A percentile compares a stretch with the other conserved stretches of the same genome.
Conservation (phyloP, 1,140 invertebrate genomes). For the Ceratosolen fusciceps region DNA sequence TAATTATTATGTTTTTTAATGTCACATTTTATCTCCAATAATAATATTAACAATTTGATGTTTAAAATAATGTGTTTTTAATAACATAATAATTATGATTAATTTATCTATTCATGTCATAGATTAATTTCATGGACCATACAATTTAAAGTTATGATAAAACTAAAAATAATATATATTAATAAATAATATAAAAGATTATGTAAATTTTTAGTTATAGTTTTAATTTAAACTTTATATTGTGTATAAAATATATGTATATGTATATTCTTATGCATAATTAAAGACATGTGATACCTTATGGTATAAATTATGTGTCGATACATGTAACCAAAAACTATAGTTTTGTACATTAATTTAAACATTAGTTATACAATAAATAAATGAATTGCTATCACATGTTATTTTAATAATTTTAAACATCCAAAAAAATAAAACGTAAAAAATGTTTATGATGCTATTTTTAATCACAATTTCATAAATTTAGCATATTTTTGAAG, state of each 20-base stretch:
- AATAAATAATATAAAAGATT: slow-evolving; percentile 50
- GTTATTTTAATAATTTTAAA: slow-evolving; percentile 32
- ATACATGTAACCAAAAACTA: slow-evolving; percentile 68
- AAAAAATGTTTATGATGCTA: neutral
- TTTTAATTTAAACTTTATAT: slow-evolving; percentile 59
- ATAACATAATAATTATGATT: slow-evolving; percentile 37
- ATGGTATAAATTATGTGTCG: slow-evolving; percentile 52
- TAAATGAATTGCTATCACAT: slow-evolving; percentile 45
- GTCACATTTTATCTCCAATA: slow-evolving; percentile 30
- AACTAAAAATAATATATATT: too few species aligned
- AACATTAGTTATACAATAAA: slow-evolving; percentile 66
- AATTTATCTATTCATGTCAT: slow-evolving; percentile 50
- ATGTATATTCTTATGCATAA: slow-evolving; percentile 48
- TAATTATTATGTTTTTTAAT: slow-evolving; percentile 6
- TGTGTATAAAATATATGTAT: slow-evolving; percentile 54
- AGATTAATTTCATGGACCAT: slow-evolving; percentile 47
- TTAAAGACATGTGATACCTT: slow-evolving; percentile 52
- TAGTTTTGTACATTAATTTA: slow-evolving; percentile 71
- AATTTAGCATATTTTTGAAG: slow-evolving; percentile 19
- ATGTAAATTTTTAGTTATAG: slow-evolving; percentile 66
- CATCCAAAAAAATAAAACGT: neutral
- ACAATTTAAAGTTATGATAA: too few species aligned
- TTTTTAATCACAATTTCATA: neutral
- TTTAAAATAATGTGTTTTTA: slow-evolving; percentile 32
- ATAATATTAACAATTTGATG: slow-evolving; percentile 40